Conservation (phyloP, 37 sponge, comb jelly and placozoan genomes). For the Corticium candelabrum region DNA sequence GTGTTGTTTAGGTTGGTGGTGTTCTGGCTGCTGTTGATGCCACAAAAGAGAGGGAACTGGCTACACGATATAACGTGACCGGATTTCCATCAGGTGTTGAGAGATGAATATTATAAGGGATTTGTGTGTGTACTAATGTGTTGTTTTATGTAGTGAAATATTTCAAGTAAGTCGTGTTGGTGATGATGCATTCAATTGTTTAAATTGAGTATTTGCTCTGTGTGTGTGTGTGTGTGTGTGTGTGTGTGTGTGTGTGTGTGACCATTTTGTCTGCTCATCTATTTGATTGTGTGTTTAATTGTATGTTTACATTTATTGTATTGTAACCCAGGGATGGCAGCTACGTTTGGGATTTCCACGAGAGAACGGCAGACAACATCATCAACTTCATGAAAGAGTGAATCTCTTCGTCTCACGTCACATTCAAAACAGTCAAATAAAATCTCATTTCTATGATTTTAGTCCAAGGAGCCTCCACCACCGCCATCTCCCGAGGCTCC, state of each 20-base stretch:
- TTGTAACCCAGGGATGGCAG: background rate
- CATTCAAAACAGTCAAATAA: too few species aligned
- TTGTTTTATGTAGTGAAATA: conserved; percentile 42
- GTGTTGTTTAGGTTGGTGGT: conserved; percentile 27
- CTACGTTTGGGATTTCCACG: conserved; percentile 1
- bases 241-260: too few species aligned
- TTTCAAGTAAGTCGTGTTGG: conserved; percentile 46
- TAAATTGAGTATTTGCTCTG: too few species aligned
- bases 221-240: too few species aligned
- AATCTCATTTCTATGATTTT: background rate
- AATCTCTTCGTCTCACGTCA: too few species aligned
- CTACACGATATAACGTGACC: conserved; percentile 44
- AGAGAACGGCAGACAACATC: conserved; percentile 38
- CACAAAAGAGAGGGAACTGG: conserved; percentile 42
- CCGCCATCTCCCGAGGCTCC: conserved; percentile 51
- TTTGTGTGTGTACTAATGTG: conserved; percentile 18
- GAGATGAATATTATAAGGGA: background rate
- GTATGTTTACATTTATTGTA: background rate
- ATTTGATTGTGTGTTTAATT: background rate
- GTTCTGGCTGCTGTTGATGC: conserved; percentile 81
- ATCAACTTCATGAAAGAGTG: conserved; percentile 81
- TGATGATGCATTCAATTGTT: conserved; percentile 53
- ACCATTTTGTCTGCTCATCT: too few species aligned
- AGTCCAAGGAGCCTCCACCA: conserved; percentile 69
- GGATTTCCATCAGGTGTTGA: conserved; percentile 33